These are phyloP conservation scores for Intellagama lesueurii DNA, from an alignment of 2,797 vertebrate genomes.

Conservation along the genomic window DNA sequence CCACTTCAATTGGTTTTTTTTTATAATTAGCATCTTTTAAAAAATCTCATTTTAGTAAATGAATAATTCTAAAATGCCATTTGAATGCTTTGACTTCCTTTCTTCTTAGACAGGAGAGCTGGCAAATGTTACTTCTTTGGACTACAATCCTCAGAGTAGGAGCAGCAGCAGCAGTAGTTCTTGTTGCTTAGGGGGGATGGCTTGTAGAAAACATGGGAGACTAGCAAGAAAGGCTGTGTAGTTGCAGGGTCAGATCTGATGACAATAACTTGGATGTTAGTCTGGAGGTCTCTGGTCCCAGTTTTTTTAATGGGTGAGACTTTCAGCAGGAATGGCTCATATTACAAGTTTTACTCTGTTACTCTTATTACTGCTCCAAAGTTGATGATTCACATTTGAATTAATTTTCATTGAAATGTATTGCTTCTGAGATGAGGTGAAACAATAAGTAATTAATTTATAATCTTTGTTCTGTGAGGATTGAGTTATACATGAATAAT, in stretches of 20 bases:
- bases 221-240: background rate
- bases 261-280: background rate
- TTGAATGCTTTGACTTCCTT: no score
- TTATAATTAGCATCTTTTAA: no score
- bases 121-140: no score
- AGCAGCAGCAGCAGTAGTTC: background rate
- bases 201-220: background rate
- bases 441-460: background rate
- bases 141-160: no score
- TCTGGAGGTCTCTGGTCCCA: background rate
- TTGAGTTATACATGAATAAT: background rate
- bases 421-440: background rate
- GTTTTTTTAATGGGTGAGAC: background rate
- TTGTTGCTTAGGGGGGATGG: no score
- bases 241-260: no score
- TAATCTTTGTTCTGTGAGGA: background rate
- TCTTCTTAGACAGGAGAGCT: no score
- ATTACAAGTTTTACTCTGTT: background rate
- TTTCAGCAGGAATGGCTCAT: background rate
- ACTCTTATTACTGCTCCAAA: background rate
- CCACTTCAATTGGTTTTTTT: no score
- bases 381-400: background rate
- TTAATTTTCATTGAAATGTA: background rate
- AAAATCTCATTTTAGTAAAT: no score
- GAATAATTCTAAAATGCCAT: no score